A percentile compares a stretch with the other conserved stretches of the same genome.
Conservation (phyloP, 2,888 invertebrate genomes). For the Callimorpha dominula region DNA sequence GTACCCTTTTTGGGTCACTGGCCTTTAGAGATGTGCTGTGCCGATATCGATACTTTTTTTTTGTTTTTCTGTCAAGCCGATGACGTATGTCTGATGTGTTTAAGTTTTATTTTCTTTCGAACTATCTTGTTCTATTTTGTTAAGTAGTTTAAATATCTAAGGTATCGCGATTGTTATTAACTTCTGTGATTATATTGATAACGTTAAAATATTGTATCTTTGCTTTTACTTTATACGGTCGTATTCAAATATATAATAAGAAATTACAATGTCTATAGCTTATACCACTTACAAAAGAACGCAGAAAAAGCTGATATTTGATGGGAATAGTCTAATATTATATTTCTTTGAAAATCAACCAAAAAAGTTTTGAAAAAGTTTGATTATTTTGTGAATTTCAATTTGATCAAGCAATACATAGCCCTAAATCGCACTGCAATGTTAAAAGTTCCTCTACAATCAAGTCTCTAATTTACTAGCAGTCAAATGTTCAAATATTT, state of each 20-base stretch:
- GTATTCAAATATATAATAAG: neutral
- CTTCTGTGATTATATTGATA: neutral
- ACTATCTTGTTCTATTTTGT: constrained; percentile 15
- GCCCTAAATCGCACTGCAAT: neutral
- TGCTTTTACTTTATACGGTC: neutral
- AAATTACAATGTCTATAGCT: too few species aligned
- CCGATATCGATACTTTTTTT: constrained; percentile 59
- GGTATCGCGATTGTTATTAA: neutral
- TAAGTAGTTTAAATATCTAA: constrained; percentile 2
- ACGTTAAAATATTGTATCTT: neutral
- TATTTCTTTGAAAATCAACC: too few species aligned
- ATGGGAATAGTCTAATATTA: too few species aligned
- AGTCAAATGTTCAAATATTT: neutral
- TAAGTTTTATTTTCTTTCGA: constrained; percentile 26
- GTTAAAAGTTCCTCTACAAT: neutral
- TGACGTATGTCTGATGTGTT: constrained; percentile 49
- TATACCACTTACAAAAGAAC: too few species aligned
- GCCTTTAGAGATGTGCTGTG: constrained; percentile 74
- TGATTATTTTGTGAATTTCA: too few species aligned
- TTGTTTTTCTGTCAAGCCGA: constrained; percentile 40
- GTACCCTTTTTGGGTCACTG: constrained; percentile 81
- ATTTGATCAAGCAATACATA: neutral
- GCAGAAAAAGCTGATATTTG: too few species aligned
- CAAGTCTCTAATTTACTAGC: neutral
- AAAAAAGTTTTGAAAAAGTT: too few species aligned